phyloP scores from a whole-genome alignment of 1,140 invertebrate species.

The Proctacanthus coquilletti region DNA sequence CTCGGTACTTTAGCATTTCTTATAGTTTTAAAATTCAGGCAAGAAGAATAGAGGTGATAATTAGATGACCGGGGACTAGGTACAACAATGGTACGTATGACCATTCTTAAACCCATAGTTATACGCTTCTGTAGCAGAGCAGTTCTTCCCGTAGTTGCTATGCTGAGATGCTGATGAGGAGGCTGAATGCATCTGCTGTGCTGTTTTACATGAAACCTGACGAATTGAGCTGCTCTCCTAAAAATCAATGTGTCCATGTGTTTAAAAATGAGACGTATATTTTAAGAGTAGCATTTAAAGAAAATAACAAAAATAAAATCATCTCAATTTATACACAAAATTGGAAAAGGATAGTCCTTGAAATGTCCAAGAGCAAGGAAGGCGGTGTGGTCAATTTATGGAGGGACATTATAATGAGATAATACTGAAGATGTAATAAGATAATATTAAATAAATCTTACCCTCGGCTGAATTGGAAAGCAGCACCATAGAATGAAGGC shows the following conservation, averaged over 20 bases:
- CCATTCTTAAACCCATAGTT: not conserved
- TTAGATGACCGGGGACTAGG: too few relatives aligned
- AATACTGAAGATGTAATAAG: not conserved
- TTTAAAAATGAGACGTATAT: too few relatives aligned
- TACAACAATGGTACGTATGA: not conserved
- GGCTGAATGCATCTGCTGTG: constrained; percentile 16
- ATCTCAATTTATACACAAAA: not conserved
- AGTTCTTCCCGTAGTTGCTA: not conserved
- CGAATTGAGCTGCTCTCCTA: constrained; percentile 20
- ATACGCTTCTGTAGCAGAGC: not conserved
- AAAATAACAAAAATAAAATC: too few relatives aligned
- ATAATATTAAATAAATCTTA: constrained; percentile 5
- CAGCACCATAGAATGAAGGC: constrained; percentile 47
- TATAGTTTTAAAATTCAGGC: too few relatives aligned
- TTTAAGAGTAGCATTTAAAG: too few relatives aligned
- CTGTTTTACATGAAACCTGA: constrained; percentile 21
- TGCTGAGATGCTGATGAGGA: constrained; percentile 13
- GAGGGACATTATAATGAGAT: not conserved
- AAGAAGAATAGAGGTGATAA: too few relatives aligned
- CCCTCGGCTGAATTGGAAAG: constrained; percentile 45
- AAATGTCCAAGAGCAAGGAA: not conserved
- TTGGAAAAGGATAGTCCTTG: too few relatives aligned
- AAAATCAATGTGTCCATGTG: too few relatives aligned
- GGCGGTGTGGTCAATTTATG: not conserved
- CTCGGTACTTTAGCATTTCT: too few relatives aligned